phyloP scores from a whole-genome alignment of 2,797 vertebrate species.

The Hippoglossus hippoglossus region DNA sequence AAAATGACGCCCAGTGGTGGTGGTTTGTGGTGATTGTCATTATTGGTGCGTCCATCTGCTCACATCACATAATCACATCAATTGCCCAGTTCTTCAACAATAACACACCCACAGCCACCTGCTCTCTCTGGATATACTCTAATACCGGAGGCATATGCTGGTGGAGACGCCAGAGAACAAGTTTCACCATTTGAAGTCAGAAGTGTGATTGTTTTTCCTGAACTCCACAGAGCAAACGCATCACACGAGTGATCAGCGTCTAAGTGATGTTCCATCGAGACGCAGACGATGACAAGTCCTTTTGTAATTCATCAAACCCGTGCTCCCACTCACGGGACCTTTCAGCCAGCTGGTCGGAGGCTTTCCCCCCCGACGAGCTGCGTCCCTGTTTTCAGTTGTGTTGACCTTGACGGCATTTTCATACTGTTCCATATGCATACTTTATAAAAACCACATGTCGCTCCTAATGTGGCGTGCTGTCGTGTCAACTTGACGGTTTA shows the following conservation, averaged over 20 bases:
- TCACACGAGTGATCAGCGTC: conserved; percentile 16
- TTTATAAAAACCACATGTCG: conserved; percentile 63
- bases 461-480: conserved; percentile 60
- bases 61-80: conserved; percentile 62
- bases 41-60: conserved; percentile 68
- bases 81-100: conserved; percentile 46
- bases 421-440: conserved; percentile 59
- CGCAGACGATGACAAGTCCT: conserved; percentile 37
- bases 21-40: conserved; percentile 53
- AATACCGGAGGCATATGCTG: conserved; percentile 19
- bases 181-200: conserved; percentile 26
- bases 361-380: conserved; percentile 37
- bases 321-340: conserved; percentile 44
- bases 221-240: conserved; percentile 29
- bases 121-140: conserved; percentile 34
- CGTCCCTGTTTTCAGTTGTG: conserved; percentile 44
- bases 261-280: conserved; percentile 38
- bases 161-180: conserved; percentile 7
- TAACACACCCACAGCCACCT: conserved; percentile 62
- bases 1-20: conserved; percentile 39
- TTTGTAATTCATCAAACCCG: conserved; percentile 59
- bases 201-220: conserved; percentile 13
- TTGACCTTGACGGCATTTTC: conserved; percentile 70
- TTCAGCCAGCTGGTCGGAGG: conserved; percentile 61
- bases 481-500: conserved; percentile 62